Conservation (phyloP, 2,113 vertebrate genomes). For the Axis porcinus region DNA sequence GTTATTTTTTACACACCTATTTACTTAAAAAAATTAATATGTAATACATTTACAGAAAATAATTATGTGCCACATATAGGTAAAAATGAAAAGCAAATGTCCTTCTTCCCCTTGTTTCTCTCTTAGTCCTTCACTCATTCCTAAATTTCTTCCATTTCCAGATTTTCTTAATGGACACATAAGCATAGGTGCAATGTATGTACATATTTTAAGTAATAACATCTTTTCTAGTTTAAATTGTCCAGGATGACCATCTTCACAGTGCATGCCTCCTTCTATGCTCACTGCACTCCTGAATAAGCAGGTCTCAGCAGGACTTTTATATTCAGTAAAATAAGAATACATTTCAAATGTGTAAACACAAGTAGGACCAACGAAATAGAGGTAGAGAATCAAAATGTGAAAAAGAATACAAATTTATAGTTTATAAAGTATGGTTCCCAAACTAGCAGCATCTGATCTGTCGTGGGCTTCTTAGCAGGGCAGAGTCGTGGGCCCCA, state of each 20-base stretch:
- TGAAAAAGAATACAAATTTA: neutral
- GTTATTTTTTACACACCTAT: neutral
- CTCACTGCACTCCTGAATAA: neutral
- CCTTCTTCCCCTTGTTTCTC: neutral
- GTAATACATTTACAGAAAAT: conserved; percentile 21
- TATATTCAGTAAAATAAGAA: neutral
- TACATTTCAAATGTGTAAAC: neutral
- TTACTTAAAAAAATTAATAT: conserved; percentile 44
- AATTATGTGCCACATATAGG: neutral
- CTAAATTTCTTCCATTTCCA: neutral
- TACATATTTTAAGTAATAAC: neutral
- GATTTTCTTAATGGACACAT: neutral
- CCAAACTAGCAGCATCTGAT: neutral
- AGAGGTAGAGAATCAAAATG: neutral
- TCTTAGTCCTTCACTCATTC: neutral
- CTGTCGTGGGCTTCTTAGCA: neutral
- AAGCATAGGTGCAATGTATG: neutral
- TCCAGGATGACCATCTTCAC: neutral
- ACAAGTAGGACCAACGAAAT: neutral
- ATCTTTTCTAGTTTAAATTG: neutral
- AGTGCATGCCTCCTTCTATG: neutral
- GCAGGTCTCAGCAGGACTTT: neutral
- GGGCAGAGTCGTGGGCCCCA: neutral
- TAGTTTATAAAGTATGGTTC: neutral
- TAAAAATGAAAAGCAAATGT: neutral